Evolutionary conservation across 2,797 vertebrate species (phyloP).

Genomic region (Oreortyx pictus): DNA sequence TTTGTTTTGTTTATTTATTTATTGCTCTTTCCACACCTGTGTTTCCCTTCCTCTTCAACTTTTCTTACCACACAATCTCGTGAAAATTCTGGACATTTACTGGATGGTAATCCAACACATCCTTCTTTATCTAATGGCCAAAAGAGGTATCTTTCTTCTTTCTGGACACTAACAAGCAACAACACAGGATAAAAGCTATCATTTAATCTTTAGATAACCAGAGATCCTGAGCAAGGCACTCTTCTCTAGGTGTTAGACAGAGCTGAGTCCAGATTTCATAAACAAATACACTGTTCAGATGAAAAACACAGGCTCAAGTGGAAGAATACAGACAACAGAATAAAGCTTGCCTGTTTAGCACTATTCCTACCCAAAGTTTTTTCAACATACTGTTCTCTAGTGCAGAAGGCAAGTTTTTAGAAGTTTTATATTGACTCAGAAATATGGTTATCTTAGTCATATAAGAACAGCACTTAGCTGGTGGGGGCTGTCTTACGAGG

Average conservation of each 20-base stretch:
- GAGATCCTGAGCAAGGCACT: neutral
- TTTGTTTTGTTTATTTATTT: neutral
- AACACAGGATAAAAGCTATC: neutral
- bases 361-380: neutral
- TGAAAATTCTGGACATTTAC: neutral
- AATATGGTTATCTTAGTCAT: conserved; percentile 10
- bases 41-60: neutral
- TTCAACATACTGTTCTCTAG: neutral
- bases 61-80: neutral
- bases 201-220: neutral
- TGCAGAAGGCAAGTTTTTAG: neutral
- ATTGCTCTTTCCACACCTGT: neutral
- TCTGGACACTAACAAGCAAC: neutral
- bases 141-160: neutral
- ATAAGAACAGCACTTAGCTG: neutral
- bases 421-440: neutral
- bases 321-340: neutral
- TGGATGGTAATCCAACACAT: neutral
- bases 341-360: neutral
- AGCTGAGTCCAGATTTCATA: neutral
- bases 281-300: neutral
- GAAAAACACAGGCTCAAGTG: neutral
- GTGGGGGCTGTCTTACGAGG: neutral
- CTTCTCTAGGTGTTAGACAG: neutral
- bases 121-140: neutral